Evolutionary conservation across 2,797 vertebrate genomes (phyloP).

Genomic region (Brotula barbata): DNA sequence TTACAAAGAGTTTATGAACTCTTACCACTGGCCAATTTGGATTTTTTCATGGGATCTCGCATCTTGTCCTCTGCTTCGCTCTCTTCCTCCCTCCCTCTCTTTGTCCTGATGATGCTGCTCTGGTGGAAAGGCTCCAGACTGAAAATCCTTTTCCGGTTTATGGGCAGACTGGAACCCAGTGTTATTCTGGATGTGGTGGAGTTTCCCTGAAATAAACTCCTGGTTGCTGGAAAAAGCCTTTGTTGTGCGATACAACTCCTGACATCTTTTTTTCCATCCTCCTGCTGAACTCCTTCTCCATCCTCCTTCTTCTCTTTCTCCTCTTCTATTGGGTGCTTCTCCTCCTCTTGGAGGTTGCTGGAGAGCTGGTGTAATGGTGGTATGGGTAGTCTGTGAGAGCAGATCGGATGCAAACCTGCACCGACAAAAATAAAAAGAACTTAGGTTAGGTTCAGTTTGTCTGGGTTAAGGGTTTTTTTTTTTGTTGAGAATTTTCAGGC

Average conservation of each 20-base stretch:
- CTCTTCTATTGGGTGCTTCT: conserved; percentile 9
- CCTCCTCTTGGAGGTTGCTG: conserved; percentile 12
- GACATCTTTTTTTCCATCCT: conserved; percentile 31
- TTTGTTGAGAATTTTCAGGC: no score
- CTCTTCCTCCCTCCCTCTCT: conserved; percentile 55
- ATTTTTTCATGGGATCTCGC: conserved; percentile 77
- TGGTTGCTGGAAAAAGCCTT: not conserved
- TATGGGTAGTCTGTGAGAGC: conserved; percentile 42
- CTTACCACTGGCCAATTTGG: conserved; percentile 62
- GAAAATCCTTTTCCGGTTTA: conserved; percentile 77
- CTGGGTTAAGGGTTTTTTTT: no score
- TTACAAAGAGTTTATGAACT: not conserved
- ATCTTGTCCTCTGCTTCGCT: conserved; percentile 45
- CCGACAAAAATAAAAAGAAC: not conserved
- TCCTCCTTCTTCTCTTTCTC: conserved; percentile 8
- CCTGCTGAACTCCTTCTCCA: conserved; percentile 1
- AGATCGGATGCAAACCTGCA: conserved; percentile 40
- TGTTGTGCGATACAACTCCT: conserved; percentile 1
- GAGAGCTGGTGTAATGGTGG: conserved; percentile 32
- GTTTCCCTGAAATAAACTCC: conserved; percentile 27
- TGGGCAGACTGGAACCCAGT: conserved; percentile 46
- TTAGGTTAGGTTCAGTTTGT: no score
- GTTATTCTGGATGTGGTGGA: not conserved
- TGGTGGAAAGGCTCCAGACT: conserved; percentile 80
- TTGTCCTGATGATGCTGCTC: conserved; percentile 75